Evolutionary conservation across 2,888 invertebrate genomes (phyloP).

Genomic region (Hemithea aestivaria): DNA sequence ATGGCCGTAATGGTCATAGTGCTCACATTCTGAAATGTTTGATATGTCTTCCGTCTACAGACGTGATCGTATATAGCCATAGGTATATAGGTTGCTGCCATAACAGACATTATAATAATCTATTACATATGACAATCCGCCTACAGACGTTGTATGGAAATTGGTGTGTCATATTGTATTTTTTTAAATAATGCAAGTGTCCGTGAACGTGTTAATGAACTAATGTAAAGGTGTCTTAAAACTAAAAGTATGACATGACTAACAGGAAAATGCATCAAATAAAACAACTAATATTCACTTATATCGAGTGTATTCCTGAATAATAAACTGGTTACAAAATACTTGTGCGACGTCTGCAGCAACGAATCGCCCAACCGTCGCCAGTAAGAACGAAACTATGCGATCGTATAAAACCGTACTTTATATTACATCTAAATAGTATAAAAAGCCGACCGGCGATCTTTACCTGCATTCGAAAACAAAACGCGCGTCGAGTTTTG

Average conservation of each 20-base stretch:
- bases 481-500: constrained; percentile 57
- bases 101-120: no score
- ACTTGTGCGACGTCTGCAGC: constrained; percentile 60
- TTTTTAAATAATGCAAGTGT: no score
- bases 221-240: no score
- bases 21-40: no score
- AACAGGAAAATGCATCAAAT: constrained; percentile 34
- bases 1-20: no score
- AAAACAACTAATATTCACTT: constrained; percentile 68
- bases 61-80: no score
- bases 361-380: constrained; percentile 53
- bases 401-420: constrained; percentile 58
- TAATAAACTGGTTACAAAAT: constrained; percentile 78
- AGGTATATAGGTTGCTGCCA: no score
- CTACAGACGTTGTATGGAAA: no score
- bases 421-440: constrained; percentile 70
- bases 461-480: constrained; percentile 45
- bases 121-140: no score
- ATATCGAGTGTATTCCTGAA: constrained; percentile 78
- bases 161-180: no score
- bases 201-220: no score
- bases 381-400: constrained; percentile 57
- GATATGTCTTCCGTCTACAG: no score
- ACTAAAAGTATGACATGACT: background rate
- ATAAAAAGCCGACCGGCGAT: constrained; percentile 67